Percentiles rank a stretch among this genome's conserved stretches.
These are phyloP conservation scores for Paelopatides confundens DNA, from an alignment of 53 echinoderm and acorn worm species.

Conservation along the genomic window DNA sequence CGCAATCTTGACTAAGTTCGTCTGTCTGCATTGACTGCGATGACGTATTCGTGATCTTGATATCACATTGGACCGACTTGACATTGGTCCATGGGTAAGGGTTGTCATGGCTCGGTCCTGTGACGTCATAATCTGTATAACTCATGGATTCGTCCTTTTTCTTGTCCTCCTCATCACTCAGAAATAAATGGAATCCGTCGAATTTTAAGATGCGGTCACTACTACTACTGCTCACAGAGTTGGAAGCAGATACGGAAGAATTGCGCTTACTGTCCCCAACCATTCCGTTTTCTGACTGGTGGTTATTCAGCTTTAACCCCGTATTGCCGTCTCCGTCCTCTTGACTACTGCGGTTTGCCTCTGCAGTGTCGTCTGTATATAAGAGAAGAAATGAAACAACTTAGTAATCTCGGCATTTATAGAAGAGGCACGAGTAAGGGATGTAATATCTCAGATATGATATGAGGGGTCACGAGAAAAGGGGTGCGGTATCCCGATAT, in stretches of 20 bases:
- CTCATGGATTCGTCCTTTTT: slow-evolving; percentile 22
- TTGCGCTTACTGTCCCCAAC: slow-evolving; percentile 11
- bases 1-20: neutral
- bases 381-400: no score
- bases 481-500: no score
- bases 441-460: no score
- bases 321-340: neutral
- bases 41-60: neutral
- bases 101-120: slow-evolving; percentile 41
- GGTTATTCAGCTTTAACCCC: slow-evolving; percentile 4
- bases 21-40: neutral
- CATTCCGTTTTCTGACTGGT: slow-evolving; percentile 28
- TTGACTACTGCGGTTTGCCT: no score
- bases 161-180: slow-evolving; percentile 34
- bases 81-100: slow-evolving; percentile 45
- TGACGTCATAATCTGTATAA: slow-evolving; percentile 49
- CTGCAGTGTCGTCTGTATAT: no score
- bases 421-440: no score
- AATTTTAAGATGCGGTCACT: slow-evolving; percentile 26
- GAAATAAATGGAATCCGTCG: slow-evolving; percentile 36
- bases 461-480: no score
- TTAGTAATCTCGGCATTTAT: no score
- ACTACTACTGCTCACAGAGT: neutral
- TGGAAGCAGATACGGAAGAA: neutral
- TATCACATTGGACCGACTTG: slow-evolving; percentile 36